Base-by-base conservation (phyloP, 2,113 vertebrate species). In the Australoheros scitulus region DNA sequence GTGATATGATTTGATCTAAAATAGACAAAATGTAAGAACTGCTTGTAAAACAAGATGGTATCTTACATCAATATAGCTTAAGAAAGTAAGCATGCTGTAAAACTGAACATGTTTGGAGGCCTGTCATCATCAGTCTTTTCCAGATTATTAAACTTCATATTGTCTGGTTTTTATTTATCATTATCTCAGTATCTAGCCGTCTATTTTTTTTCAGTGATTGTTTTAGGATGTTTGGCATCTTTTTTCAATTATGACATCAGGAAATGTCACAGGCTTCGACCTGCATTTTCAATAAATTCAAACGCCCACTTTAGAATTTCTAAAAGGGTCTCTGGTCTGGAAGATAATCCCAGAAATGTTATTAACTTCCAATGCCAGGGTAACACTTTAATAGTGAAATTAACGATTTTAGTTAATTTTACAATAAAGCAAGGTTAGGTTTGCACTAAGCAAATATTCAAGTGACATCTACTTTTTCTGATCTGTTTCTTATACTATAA, bases 211-310 rank as follows among this genome's bases (percentile, higher is more conserved):
- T 26, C 52, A 58, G 72, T 41, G 72, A 58, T 76, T 41, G 55
- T 76, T 70, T 70, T 3, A 1, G 65, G 65, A 52, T 47, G 20
- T 70, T 70, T 70, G 43, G 43, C 65, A 52, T 52, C 17, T 52
- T 70, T 70, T 52, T 52, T 70, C 65, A 70, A 20, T 43, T 52
- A 20, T 70, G 43, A 70, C 65, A 70, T 26, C 65, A 52, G 43
- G 24, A 70, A 70, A 70, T 70, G 43, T 52, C 65, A 70, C 65
- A 70, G 7, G 65, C 65, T 52, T 70, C 43, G 43, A 7, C 47
- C 43, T 70, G 65, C 43, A 70, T 70, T 70, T 52, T 70, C 43
- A 70, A 32, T 70, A 52, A 70, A 70, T 70, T 41, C 24, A 70
- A 52, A 70, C 52, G 65, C 24, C 10, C 15, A 52, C 24, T 32